A percentile compares a stretch with the other conserved stretches of the same genome.
Conservation (phyloP, 2,888 invertebrate genomes). For the Zaprionus bogoriensis region DNA sequence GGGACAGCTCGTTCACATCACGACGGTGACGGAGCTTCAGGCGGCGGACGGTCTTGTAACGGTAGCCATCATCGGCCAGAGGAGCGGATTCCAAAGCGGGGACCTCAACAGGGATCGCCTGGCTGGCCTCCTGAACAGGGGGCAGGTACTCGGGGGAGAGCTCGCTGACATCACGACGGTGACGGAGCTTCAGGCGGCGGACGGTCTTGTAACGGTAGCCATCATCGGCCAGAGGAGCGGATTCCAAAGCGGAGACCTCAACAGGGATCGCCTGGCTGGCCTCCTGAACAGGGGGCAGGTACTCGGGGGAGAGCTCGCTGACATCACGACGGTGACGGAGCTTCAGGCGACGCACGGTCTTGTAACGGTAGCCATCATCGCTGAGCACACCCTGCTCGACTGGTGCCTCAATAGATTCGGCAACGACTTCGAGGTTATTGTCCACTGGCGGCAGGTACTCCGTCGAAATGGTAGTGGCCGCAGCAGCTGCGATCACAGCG, state of each 20-base stretch:
- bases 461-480: conserved; percentile 72
- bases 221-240: conserved; percentile 56
- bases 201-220: conserved; percentile 75
- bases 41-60: conserved; percentile 64
- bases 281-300: conserved; percentile 62
- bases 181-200: conserved; percentile 66
- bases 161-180: conserved; percentile 75
- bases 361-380: conserved; percentile 81
- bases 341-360: conserved; percentile 73
- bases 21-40: conserved; percentile 67
- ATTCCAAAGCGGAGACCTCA: conserved; percentile 23
- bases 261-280: conserved; percentile 7
- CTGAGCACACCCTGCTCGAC: conserved; percentile 63
- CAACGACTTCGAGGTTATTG: conserved; percentile 61
- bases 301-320: conserved; percentile 66
- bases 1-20: conserved; percentile 68
- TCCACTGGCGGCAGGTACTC: conserved; percentile 79
- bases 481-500: conserved; percentile 77
- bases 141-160: conserved; percentile 48
- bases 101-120: conserved; percentile 18
- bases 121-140: conserved; percentile 22
- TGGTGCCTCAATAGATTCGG: conserved; percentile 58
- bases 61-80: conserved; percentile 57
- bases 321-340: conserved; percentile 74
- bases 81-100: conserved; percentile 31